phyloP scores from a whole-genome alignment of 1,140 invertebrate genomes.

The Aculops lycopersici region DNA sequence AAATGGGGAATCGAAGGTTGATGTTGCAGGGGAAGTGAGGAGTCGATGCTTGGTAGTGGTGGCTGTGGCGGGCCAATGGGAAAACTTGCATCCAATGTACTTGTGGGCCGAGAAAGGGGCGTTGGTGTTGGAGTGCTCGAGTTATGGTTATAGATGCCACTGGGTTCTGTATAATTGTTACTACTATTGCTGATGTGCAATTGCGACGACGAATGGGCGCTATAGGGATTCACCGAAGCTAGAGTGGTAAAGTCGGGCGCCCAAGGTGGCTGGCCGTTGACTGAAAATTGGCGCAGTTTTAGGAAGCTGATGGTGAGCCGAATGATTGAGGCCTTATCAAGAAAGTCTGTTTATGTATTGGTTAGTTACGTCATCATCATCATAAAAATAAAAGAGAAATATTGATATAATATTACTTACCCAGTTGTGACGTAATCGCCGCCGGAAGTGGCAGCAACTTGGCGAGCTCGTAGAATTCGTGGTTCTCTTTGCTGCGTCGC shows the following conservation, averaged over 20 bases:
- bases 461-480: slow-evolving; percentile 87
- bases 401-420: slow-evolving; percentile 3
- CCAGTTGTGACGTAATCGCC: slow-evolving; percentile 60
- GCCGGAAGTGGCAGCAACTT: slow-evolving; percentile 82
- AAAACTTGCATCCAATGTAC: too few relatives aligned
- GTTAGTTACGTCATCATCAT: too few relatives aligned
- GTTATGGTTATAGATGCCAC: too few relatives aligned
- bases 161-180: too few relatives aligned
- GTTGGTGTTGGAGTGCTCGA: too few relatives aligned
- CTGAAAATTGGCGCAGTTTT: slow-evolving; percentile 70
- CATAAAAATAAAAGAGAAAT: slow-evolving; percentile 1
- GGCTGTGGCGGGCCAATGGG: too few relatives aligned
- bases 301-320: slow-evolving; percentile 86
- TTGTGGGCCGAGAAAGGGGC: too few relatives aligned
- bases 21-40: too few relatives aligned
- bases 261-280: slow-evolving; percentile 80
- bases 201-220: too few relatives aligned
- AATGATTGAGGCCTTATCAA: slow-evolving; percentile 89
- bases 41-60: too few relatives aligned
- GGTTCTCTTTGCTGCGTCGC: slow-evolving; percentile 80
- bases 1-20: background rate
- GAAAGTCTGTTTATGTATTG: background rate
- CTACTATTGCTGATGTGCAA: too few relatives aligned
- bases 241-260: slow-evolving; percentile 21
- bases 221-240: too few relatives aligned